Evolutionary conservation across 2,113 vertebrate species (phyloP).

Genomic region (Chroicocephalus ridibundus): DNA sequence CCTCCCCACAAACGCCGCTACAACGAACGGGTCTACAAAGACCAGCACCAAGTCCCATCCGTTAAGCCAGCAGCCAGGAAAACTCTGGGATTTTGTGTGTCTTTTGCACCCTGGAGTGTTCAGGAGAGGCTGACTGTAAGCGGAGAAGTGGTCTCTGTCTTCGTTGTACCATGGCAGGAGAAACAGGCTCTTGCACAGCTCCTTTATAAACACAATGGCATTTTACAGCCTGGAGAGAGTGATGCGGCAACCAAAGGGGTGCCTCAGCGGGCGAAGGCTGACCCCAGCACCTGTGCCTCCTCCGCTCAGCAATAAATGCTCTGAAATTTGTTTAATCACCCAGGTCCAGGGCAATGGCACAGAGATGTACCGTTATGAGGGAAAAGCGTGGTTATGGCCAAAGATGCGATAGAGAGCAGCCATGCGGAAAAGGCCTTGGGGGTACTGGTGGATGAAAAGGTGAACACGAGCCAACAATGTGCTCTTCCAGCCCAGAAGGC

Average conservation of each 20-base stretch:
- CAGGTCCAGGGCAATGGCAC: not conserved
- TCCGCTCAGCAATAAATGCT: not conserved
- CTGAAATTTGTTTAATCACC: not conserved
- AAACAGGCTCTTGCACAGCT: not conserved
- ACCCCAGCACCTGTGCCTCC: not conserved
- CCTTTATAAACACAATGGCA: no score
- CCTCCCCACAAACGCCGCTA: rapidly evolving
- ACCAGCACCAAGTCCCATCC: not conserved
- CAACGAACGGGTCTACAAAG: rapidly evolving
- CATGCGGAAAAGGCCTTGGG: no score
- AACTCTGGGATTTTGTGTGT: not conserved
- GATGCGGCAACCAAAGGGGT: no score
- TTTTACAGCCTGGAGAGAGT: not conserved
- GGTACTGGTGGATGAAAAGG: no score
- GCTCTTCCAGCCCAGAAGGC: no score
- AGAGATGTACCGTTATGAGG: not conserved
- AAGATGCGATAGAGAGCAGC: not conserved
- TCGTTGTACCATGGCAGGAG: rapidly evolving
- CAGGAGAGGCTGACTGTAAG: not conserved
- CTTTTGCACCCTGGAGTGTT: not conserved
- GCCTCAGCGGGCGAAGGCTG: not conserved
- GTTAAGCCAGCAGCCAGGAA: not conserved
- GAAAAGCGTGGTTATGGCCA: not conserved
- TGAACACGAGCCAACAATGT: no score
- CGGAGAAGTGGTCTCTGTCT: not conserved